Base-by-base conservation (phyloP, 2,797 vertebrate genomes). In the Sebastes steindachneri region DNA sequence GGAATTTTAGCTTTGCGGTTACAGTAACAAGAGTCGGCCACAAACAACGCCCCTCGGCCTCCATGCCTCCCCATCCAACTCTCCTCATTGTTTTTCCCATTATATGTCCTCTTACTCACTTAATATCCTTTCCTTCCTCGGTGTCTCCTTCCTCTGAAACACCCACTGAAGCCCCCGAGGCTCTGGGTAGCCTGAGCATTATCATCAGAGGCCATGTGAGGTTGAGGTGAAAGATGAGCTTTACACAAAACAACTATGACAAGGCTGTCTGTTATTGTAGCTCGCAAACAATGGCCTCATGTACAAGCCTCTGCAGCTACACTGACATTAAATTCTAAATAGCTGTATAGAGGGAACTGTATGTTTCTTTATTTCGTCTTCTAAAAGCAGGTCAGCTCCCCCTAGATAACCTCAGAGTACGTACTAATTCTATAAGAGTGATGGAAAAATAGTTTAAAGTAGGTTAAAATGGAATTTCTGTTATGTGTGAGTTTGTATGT, bases 371-470 rank as follows among this genome's bases (percentile, higher is more conserved):
- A 74, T 72, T 84, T 88, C 4, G 57, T 71, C 25, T 72, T 83
- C 79, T 71, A 67, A 91, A 94, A 94, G 75, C 85, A 88, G 93
- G 89, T 90, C 92, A 92, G 85, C 85, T 89, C 86, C 76, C 88
- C 78, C 77, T 74, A 80, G 75, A 86, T 92, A 92, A 92, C 85
- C 87, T 85, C 68, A 78, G 59, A 85, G 75, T 82, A 84, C 82
- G 84, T 82, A 86, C 85, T 80, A 54, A 92, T 90, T 94, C 78
- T 82, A 92, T 88, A 76, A 89, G 35, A 84, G 58, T 72, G 79
- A 82, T 75, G 71, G 12, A 73, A 84, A 82, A 68, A 78, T 54
- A 29, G 62, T 19, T 73, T 65, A 58, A 83, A 84, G 71, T 88
- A 77, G 76, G 88, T 75, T 89, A 85, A 90, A 91, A 80, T 81